Base-by-base conservation (phyloP, 2,888 invertebrate species). In the Synanthedon tipuliformis region DNA sequence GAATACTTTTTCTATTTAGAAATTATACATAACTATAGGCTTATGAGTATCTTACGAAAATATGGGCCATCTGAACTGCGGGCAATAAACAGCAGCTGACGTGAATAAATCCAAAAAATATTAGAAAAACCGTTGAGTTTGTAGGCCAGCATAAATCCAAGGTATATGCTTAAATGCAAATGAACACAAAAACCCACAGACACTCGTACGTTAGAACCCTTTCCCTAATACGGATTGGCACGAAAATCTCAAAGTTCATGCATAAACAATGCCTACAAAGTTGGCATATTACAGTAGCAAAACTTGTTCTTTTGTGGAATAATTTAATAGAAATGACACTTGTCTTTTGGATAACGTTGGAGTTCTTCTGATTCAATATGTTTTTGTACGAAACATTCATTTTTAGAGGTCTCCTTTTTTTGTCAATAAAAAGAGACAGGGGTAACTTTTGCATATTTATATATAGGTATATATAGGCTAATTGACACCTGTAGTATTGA, bases 231-330 rank as follows among this genome's bases (percentile, higher is more conserved):
- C 65, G 62, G 68, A 71, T 74, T 68, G 73, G 72, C 72, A 66
- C 64, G 66, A 58, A 67, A 73, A 69, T 69, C 71, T 66, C 68
- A 60, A 63, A 68, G 66, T 65, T 67, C 71, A 72, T 75, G 71
- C 69, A 74, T 75, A 73, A 72, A 72, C 65, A 68, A 75, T 68
- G 15, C 34, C 34, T 34, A 45, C 45, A 45, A n/a, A 45, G 45
- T 45, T 13, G 45, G 3, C 13, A 45, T 45, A 45, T 45, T 45
- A 34, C 34, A 34, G 34, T 34, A 34, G 34, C 34, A 34, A 34
- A 34, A 34, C 34, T 34, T 23, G 23, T 23, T 34, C 34, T 34
- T 10, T 34, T 34, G 34, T 34, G 10, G 34, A 34, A 34, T 34
- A 10, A 34, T 34, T 34, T 34, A 34, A 10, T 34, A 10, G 34